A percentile compares a stretch with the other conserved stretches of the same genome.
These are phyloP conservation scores for Passerina amoena DNA, from an alignment of 2,113 vertebrate species.

Conservation along the genomic window DNA sequence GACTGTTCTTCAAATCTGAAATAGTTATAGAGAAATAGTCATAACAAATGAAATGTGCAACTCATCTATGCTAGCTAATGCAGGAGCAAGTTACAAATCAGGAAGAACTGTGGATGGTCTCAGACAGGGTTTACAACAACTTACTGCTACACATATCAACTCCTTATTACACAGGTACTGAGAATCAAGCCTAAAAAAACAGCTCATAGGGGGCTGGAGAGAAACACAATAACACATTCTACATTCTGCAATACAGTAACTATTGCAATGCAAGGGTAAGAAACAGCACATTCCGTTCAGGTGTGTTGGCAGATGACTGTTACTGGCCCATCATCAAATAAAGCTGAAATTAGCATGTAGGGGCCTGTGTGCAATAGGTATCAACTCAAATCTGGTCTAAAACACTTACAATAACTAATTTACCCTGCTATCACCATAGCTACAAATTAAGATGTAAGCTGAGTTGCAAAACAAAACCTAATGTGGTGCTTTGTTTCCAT, in stretches of 20 bases:
- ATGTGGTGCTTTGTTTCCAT: not conserved
- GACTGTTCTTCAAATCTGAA: slow-evolving; percentile 39
- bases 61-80: not conserved
- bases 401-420: not conserved
- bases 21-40: not conserved
- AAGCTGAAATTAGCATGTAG: not conserved
- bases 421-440: not conserved
- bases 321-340: not conserved
- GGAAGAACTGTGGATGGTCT: not conserved
- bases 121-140: not conserved
- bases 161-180: not conserved
- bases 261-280: not conserved
- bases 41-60: not conserved
- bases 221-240: not conserved
- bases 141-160: not conserved
- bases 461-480: not conserved
- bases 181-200: not conserved
- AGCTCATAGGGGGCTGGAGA: not conserved
- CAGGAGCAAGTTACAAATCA: not conserved
- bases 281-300: not conserved
- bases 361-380: not conserved
- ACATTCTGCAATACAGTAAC: not conserved
- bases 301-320: not conserved
- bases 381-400: not conserved
- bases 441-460: not conserved